Conservation (phyloP, 2,797 vertebrate species). For the Linurgus olivaceus region DNA sequence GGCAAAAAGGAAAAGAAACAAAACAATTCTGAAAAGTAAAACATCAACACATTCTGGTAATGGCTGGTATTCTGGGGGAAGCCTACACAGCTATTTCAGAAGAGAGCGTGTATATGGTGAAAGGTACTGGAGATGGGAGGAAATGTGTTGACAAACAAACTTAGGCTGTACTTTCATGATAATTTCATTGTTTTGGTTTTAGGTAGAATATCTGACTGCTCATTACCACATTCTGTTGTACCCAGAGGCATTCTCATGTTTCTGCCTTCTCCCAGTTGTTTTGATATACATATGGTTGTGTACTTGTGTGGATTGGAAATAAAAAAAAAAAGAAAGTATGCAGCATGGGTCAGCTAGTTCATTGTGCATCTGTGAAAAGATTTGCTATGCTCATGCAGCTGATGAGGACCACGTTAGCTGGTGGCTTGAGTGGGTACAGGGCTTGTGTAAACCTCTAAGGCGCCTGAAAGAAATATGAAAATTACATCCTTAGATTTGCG, state of each 20-base stretch:
- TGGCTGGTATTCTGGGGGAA: not conserved
- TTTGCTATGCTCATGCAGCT: not conserved
- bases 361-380: not conserved
- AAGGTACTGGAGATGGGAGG: not conserved
- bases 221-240: not conserved
- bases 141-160: not conserved
- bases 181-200: not conserved
- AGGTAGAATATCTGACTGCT: not conserved
- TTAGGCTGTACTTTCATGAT: not conserved
- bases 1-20: not conserved
- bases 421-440: not conserved
- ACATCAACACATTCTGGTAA: not conserved
- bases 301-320: not conserved
- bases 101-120: not conserved
- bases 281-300: not conserved
- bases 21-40: not conserved
- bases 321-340: not conserved
- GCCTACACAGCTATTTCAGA: not conserved
- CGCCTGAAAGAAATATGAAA: not conserved
- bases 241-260: not conserved
- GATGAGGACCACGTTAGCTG: not conserved
- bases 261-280: not conserved
- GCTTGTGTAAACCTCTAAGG: not conserved
- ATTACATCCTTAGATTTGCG: not conserved
- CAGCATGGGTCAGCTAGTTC: not conserved